Evolutionary conservation across 2,888 invertebrate genomes (phyloP), one percentile per base, ranked within the genome.

Genomic region (Pollenia griseotomentosa): DNA sequence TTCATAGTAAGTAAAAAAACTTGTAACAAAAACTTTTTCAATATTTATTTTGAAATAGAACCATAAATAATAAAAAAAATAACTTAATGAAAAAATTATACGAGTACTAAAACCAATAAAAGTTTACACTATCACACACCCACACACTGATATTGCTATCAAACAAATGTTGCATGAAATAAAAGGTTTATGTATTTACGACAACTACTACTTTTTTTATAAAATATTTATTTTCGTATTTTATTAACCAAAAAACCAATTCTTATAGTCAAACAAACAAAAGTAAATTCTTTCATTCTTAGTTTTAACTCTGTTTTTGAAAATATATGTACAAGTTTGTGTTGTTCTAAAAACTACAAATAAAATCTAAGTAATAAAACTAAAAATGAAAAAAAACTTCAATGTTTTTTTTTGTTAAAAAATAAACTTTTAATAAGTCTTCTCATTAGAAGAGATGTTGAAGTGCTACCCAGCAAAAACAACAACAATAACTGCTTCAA

Each of bases 401-500:
- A 70, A 51, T 70, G 11, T 61, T 79, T 78, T 46, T 55, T 53
- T 63, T n/a, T 53, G 33, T 68, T 82, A 70, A 63, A 83, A 65
- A 59, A 19, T 83, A 61, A 83, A 86, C 40, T 86, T 86, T 77
- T 81, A 83, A 87, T 81, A 83, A 87, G 86, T 80, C 83, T 87
- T 80, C 80, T 87, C 77, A 87, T 87, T 87, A 81, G 77, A 66
- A 63, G 77, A 81, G 66, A 83, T 68, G 81, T 77, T 80, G 40
- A 6, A 77, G 66, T 77, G 33, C 75, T 75, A 71, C 42, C 14
- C 57, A 46, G 10, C 19, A 23, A 40, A 51, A 11, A 10, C 40
- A 14, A 46, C n/a, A 65, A 55, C 57, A 48, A 71, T 44, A 61
- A 46, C 53, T 33, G 70, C 33, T 51, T 61, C 46, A 19, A 70